Base-by-base conservation (phyloP, 2,113 vertebrate genomes). In the Ellobius talpinus region DNA sequence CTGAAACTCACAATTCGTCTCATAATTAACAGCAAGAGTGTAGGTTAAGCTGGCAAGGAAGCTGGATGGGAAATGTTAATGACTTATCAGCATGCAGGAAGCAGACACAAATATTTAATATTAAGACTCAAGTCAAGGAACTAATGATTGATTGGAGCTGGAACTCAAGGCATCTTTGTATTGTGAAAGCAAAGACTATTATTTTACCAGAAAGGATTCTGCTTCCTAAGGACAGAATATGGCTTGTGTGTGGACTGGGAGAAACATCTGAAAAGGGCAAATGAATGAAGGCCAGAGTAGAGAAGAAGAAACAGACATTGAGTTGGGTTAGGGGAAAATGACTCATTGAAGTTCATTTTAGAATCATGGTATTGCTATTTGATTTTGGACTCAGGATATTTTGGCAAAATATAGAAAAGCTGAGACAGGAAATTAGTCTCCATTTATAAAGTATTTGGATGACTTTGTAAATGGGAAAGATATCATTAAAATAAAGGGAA, bases 401-500 rank as follows among this genome's bases (percentile, higher is more conserved):
- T 88, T 96, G 93, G 66, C 36, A 96, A 97, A 93, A 92, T 84
- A 36, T 73, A 47, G 36, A 86, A 91, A 94, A 88, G n/a, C 39
- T 86, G 39, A 95, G 85, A 74, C 88, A 93, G 90, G 95, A 94
- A 96, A 88, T 93, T 81, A 91, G 84, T 90, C 58, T 95, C 96
- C 66, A 78, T 88, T 94, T 97, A 90, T n/a, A 92, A 96, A 90
- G 24, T 23, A 93, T 87, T 87, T 97, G 61, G 84, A 95, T 94
- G 19, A 19, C 76, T 94, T 90, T 93, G 9, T 68, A 95, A 95
- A 76, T 68, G 13, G 70, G 72, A 91, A 79, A 95, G n/a, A 47
- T 89, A 74, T 47, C 87, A 90, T 95, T 76, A 94, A 96, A 96
- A 96, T 72, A 94, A 84, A 94, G 93, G 77, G 8, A 14, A 91